These are phyloP conservation scores for Corydoras maculifer DNA, from an alignment of 2,113 vertebrate genomes.

Conservation along the genomic window DNA sequence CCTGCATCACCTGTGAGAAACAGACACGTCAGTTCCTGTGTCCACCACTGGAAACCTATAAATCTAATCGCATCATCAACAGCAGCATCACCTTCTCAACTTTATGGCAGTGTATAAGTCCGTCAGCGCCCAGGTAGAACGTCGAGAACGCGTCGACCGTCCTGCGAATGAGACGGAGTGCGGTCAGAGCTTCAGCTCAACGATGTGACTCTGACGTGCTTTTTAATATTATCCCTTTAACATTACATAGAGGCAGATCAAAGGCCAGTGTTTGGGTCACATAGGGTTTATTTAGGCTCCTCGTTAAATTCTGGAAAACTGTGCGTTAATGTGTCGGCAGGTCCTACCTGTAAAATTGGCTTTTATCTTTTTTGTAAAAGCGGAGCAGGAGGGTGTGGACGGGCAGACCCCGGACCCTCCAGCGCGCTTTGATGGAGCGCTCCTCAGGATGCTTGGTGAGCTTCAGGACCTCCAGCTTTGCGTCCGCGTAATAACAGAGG, in stretches of 20 bases:
- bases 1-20: slow-evolving; percentile 68
- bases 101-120: slow-evolving; percentile 78
- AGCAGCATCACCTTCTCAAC: slow-evolving; percentile 73
- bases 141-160: slow-evolving; percentile 83
- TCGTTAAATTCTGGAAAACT: background rate
- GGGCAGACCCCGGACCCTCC: slow-evolving; percentile 77
- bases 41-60: background rate
- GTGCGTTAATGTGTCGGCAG: background rate
- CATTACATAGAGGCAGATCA: no score
- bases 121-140: slow-evolving; percentile 77
- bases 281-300: no score
- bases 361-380: slow-evolving; percentile 78
- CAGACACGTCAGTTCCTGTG: background rate
- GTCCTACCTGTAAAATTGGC: slow-evolving; percentile 69
- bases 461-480: slow-evolving; percentile 77
- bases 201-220: no score
- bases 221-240: no score
- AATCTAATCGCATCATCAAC: background rate
- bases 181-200: no score
- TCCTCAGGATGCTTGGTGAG: slow-evolving; percentile 80
- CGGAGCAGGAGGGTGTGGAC: slow-evolving; percentile 67
- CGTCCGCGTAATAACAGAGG: slow-evolving; percentile 71
- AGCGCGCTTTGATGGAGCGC: slow-evolving; percentile 76
- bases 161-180: slow-evolving; percentile 48
- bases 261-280: no score